These are phyloP conservation scores for Desmodus rotundus DNA, from an alignment of 2,113 vertebrate genomes.

Conservation along the genomic window DNA sequence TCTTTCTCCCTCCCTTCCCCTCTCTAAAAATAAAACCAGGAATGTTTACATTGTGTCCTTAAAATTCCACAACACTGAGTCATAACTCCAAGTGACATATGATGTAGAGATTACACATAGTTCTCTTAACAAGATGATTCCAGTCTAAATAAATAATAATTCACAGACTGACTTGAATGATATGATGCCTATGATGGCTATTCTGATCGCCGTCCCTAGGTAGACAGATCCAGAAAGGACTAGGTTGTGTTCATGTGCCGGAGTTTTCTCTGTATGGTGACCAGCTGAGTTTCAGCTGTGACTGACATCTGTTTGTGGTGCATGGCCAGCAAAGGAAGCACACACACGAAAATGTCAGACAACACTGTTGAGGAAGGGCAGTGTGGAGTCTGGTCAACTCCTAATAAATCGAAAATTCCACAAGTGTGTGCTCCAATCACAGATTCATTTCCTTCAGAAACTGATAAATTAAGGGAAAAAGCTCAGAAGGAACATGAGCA, in stretches of 20 bases:
- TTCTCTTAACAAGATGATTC: not conserved
- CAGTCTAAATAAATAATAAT: not conserved
- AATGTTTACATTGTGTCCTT: not conserved
- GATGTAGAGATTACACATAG: not conserved
- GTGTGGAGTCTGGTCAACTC: too few relatives aligned
- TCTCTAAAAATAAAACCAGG: not conserved
- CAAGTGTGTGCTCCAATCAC: not conserved
- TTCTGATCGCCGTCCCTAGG: not conserved
- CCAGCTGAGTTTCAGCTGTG: not conserved
- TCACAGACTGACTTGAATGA: not conserved
- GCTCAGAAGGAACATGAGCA: rapidly evolving
- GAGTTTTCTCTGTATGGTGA: not conserved
- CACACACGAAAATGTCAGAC: not conserved
- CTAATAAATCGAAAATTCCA: not conserved
- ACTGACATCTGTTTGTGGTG: too few relatives aligned
- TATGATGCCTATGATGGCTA: not conserved
- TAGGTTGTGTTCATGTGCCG: not conserved
- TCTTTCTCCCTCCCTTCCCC: too few relatives aligned
- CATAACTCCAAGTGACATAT: not conserved
- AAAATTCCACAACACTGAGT: slow-evolving; percentile 36
- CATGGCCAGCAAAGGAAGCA: not conserved
- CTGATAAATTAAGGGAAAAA: not conserved
- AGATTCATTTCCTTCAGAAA: not conserved
- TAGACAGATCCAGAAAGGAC: not conserved
- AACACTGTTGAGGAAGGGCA: not conserved